These are phyloP conservation scores for Drosophila parthenogenetica DNA, from an alignment of 2,888 invertebrate genomes.

Conservation along the genomic window DNA sequence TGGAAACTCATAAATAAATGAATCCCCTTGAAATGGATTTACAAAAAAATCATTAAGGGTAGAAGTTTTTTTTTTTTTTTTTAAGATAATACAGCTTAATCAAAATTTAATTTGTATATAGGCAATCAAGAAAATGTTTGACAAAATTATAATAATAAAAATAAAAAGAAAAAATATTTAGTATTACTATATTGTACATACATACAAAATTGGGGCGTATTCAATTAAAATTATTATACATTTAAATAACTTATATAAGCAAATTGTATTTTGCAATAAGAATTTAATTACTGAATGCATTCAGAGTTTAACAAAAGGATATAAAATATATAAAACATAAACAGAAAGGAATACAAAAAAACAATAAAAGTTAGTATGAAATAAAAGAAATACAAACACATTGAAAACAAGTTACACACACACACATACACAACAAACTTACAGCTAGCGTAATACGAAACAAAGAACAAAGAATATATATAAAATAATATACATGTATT, in stretches of 20 bases:
- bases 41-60: neutral
- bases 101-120: slow-evolving; percentile 54
- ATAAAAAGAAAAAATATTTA: slow-evolving; percentile 10
- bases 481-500: slow-evolving; percentile 51
- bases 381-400: slow-evolving; percentile 6
- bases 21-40: neutral
- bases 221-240: slow-evolving; percentile 52
- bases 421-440: slow-evolving; percentile 13
- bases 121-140: slow-evolving; percentile 45
- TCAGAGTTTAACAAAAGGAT: slow-evolving; percentile 23
- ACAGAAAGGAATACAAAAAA: slow-evolving; percentile 10
- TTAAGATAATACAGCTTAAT: slow-evolving; percentile 37
- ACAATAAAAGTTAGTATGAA: neutral
- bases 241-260: slow-evolving; percentile 22
- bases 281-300: slow-evolving; percentile 18
- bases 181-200: slow-evolving; percentile 25
- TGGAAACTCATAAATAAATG: neutral
- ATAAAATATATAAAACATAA: slow-evolving; percentile 12
- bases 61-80: neutral
- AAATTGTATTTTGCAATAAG: slow-evolving; percentile 25
- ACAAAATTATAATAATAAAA: slow-evolving; percentile 28
- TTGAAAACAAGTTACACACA: slow-evolving; percentile 13
- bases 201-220: slow-evolving; percentile 34
- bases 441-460: slow-evolving; percentile 31
- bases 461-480: slow-evolving; percentile 20